These are phyloP conservation scores for Meriones unguiculatus DNA, from an alignment of 2,113 vertebrate genomes.

Conservation along the genomic window DNA sequence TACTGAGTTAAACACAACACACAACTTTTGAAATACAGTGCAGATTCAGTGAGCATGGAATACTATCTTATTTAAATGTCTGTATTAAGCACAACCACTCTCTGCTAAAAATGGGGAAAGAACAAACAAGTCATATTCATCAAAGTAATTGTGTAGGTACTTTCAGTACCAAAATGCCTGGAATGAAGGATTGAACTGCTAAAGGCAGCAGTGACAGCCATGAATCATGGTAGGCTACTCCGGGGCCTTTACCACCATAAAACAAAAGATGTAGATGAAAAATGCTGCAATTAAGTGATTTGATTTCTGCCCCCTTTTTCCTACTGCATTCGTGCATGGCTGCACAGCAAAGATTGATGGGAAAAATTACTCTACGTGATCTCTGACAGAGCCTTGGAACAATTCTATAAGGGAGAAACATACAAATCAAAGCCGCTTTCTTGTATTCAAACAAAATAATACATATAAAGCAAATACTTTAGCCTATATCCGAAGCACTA, in stretches of 20 bases:
- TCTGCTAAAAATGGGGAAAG: slow-evolving; percentile 92
- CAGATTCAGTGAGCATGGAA: slow-evolving; percentile 86
- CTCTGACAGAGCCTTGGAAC: slow-evolving; percentile 94
- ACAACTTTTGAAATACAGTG: slow-evolving; percentile 85
- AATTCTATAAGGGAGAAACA: slow-evolving; percentile 93
- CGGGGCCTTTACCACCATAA: slow-evolving; percentile 98
- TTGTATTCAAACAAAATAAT: slow-evolving; percentile 93
- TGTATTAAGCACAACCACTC: slow-evolving; percentile 92
- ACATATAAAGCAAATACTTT: slow-evolving; percentile 92
- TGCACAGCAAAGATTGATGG: slow-evolving; percentile 94
- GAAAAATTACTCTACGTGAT: slow-evolving; percentile 93
- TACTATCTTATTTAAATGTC: slow-evolving; percentile 93
- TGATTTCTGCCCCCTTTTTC: slow-evolving; percentile 99
- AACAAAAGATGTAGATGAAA: slow-evolving; percentile 99
- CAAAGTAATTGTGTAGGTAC: slow-evolving; percentile 99
- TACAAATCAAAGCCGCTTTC: slow-evolving; percentile 93
- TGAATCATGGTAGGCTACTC: slow-evolving; percentile 99
- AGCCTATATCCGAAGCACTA: slow-evolving; percentile 91
- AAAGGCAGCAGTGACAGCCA: slow-evolving; percentile 95
- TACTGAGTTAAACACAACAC: slow-evolving; percentile 79
- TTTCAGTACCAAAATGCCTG: slow-evolving; percentile 95
- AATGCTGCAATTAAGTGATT: slow-evolving; percentile 99
- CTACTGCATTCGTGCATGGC: slow-evolving; percentile 92
- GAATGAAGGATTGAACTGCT: slow-evolving; percentile 99
- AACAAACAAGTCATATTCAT: slow-evolving; percentile 99